These are phyloP conservation scores for Rhagonycha lutea DNA, from an alignment of 2,888 invertebrate genomes.

Conservation along the genomic window DNA sequence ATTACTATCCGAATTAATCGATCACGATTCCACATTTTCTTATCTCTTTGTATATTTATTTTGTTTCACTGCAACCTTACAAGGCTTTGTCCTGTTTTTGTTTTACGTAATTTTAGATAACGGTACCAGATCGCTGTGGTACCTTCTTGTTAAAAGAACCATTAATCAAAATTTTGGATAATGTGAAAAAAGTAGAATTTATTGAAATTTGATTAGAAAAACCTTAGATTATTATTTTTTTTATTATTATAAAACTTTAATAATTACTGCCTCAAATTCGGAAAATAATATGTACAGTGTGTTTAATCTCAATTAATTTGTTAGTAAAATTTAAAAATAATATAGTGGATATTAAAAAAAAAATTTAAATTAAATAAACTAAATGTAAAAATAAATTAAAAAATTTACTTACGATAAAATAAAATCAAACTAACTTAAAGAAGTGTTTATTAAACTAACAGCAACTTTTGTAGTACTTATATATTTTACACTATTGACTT, in stretches of 20 bases:
- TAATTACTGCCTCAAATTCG: neutral
- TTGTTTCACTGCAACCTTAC: slow-evolving; percentile 60
- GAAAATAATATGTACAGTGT: neutral
- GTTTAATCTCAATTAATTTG: neutral
- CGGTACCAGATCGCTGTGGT: slow-evolving; percentile 62
- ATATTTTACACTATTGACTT: neutral
- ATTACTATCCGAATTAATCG: slow-evolving; percentile 54
- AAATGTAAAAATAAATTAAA: neutral
- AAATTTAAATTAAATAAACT: neutral
- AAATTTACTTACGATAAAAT: neutral
- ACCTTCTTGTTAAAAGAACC: neutral
- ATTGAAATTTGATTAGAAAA: neutral
- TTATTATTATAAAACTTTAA: neutral
- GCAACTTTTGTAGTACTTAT: neutral
- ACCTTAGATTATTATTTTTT: neutral
- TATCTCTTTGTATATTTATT: slow-evolving; percentile 56
- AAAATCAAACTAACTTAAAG: neutral
- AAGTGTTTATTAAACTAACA: neutral
- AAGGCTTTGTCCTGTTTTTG: slow-evolving; percentile 65
- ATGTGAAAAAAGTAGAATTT: neutral
- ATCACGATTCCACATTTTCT: slow-evolving; percentile 38
- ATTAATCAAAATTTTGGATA: neutral
- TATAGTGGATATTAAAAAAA: neutral
- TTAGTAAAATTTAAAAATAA: neutral
- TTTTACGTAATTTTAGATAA: slow-evolving; percentile 66